These are phyloP conservation scores for Hypercompe scribonia DNA, from an alignment of 2,888 invertebrate species.

Conservation along the genomic window DNA sequence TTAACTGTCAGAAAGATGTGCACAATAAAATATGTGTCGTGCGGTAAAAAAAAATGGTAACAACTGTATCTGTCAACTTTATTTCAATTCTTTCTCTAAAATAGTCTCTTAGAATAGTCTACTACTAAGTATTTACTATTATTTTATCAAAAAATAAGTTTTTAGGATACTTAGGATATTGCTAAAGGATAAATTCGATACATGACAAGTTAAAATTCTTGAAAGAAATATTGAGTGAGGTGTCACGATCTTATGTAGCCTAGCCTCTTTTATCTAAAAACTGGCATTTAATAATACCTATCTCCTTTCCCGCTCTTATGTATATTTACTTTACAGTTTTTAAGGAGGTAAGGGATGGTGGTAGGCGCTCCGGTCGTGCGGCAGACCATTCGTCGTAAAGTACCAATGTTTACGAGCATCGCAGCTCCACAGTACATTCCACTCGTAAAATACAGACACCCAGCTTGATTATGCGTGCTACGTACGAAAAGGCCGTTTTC, in stretches of 20 bases:
- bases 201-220: background rate
- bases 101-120: too few species aligned
- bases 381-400: slow-evolving; percentile 61
- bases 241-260: background rate
- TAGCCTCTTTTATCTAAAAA: background rate
- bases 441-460: slow-evolving; percentile 74
- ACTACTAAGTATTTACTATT: too few species aligned
- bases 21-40: too few species aligned
- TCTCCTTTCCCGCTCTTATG: background rate
- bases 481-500: slow-evolving; percentile 47
- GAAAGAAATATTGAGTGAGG: background rate
- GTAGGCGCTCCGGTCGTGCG: slow-evolving; percentile 14
- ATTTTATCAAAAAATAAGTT: background rate
- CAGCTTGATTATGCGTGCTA: slow-evolving; percentile 67
- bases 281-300: background rate
- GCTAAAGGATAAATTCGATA: too few species aligned
- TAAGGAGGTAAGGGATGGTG: slow-evolving; percentile 38
- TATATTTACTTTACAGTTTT: slow-evolving; percentile 27
- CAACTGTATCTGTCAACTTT: too few species aligned
- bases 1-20: too few species aligned
- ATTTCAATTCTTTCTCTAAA: too few species aligned
- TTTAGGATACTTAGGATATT: background rate
- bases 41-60: too few species aligned
- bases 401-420: slow-evolving; percentile 72
- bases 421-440: slow-evolving; percentile 57